Conservation (phyloP, 2,797 vertebrate species). For the Darevskia nairensis region DNA sequence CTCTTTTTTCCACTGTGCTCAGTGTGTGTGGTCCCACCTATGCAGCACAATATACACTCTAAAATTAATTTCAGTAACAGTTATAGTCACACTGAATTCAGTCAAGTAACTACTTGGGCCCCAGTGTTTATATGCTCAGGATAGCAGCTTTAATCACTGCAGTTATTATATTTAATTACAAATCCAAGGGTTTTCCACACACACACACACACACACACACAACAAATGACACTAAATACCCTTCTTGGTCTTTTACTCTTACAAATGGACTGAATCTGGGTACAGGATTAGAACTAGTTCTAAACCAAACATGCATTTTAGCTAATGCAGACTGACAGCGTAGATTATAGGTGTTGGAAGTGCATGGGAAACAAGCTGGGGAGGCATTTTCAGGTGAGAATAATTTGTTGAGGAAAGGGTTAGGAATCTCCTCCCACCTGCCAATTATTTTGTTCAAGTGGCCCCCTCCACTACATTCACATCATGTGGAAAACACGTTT, state of each 20-base stretch:
- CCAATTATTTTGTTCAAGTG: not conserved
- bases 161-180: not conserved
- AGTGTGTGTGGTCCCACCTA: not conserved
- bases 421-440: not conserved
- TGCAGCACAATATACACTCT: not conserved
- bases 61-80: not conserved
- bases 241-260: not conserved
- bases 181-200: not conserved
- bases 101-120: not conserved
- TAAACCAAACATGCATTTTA: no score
- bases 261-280: not conserved
- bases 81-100: not conserved
- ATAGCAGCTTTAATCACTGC: not conserved
- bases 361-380: not conserved
- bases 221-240: not conserved
- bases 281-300: no score
- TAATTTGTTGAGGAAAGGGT: not conserved
- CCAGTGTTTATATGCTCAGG: not conserved
- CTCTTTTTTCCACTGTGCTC: not conserved
- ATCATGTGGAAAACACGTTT: not conserved
- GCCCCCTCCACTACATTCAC: not conserved
- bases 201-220: no score
- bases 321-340: no score
- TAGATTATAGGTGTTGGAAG: no score
- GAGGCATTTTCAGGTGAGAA: not conserved